A percentile compares a stretch with the other conserved stretches of the same genome.
Conservation (phyloP, 2,797 vertebrate genomes). For the Ambastaia sidthimunki region DNA sequence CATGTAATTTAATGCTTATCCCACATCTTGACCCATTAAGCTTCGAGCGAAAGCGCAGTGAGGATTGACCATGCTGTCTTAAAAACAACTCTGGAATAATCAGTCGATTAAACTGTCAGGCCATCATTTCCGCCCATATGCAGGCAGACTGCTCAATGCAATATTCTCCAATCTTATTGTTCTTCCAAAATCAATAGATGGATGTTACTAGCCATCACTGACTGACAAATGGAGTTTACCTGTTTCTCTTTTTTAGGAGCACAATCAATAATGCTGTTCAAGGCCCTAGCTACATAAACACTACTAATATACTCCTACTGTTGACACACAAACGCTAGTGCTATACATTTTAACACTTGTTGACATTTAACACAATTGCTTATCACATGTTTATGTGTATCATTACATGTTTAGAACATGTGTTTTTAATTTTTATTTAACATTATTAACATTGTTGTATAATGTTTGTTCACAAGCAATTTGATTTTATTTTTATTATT, state of each 20-base stretch:
- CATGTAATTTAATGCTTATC: conserved; percentile 45
- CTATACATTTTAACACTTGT: background rate
- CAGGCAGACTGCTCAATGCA: conserved; percentile 6
- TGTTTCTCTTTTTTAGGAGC: conserved; percentile 36
- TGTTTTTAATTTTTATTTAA: background rate
- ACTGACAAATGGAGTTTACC: conserved; percentile 50
- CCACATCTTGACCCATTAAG: conserved; percentile 42
- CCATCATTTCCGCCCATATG: conserved; percentile 29
- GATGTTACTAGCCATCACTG: conserved; percentile 41
- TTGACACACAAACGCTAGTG: background rate
- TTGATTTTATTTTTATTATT: conserved; percentile 15
- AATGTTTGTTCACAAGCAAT: conserved; percentile 22
- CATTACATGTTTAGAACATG: background rate
- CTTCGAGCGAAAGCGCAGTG: background rate
- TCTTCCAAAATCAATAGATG: conserved; percentile 53
- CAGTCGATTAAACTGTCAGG: conserved; percentile 57
- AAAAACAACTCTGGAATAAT: conserved; percentile 52
- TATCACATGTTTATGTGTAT: background rate
- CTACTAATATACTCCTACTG: conserved; percentile 45
- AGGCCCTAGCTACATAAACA: conserved; percentile 42
- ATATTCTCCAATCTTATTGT: conserved; percentile 41
- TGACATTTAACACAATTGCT: background rate
- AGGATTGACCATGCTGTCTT: conserved; percentile 21
- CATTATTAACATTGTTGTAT: conserved; percentile 1
- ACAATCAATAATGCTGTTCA: conserved; percentile 53